Conservation (phyloP, 2,113 vertebrate genomes). For the Lasiurus cinereus region DNA sequence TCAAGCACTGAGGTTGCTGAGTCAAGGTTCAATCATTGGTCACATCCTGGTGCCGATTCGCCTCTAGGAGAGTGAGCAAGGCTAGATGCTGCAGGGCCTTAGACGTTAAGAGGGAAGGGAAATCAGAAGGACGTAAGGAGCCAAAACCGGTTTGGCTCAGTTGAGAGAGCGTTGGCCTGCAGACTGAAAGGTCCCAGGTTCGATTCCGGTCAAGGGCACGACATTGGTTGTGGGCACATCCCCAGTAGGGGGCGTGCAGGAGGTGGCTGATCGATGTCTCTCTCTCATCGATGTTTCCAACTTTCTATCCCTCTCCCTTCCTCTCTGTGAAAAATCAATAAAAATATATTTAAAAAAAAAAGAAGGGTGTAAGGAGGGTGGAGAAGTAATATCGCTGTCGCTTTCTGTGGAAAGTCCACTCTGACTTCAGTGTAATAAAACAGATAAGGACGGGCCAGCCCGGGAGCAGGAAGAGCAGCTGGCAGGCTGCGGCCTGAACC, state of each 20-base stretch:
- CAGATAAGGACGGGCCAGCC: not conserved
- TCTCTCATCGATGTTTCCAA: too few relatives aligned
- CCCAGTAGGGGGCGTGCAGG: too few relatives aligned
- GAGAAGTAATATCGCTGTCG: not conserved
- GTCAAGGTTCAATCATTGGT: not conserved
- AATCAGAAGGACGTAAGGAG: not conserved
- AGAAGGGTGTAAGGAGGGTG: not conserved
- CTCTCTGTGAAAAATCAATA: too few relatives aligned
- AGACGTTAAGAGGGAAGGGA: not conserved
- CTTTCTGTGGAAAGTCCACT: slow-evolving; percentile 3
- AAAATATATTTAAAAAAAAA: too few relatives aligned
- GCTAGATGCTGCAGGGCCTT: not conserved
- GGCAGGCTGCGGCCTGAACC: not conserved
- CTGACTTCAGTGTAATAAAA: not conserved
- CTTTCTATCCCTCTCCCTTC: too few relatives aligned
- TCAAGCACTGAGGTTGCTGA: not conserved
- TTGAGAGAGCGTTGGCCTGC: too few relatives aligned
- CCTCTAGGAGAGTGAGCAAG: not conserved
- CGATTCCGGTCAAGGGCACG: too few relatives aligned
- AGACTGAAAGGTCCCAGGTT: too few relatives aligned
- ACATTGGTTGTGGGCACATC: too few relatives aligned
- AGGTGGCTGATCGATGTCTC: too few relatives aligned
- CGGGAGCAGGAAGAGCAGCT: not conserved
- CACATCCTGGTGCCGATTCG: not conserved
- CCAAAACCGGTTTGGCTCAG: too few relatives aligned